These are phyloP conservation scores for Lingula anatina DNA, from an alignment of 2,888 invertebrate genomes.

Conservation along the genomic window DNA sequence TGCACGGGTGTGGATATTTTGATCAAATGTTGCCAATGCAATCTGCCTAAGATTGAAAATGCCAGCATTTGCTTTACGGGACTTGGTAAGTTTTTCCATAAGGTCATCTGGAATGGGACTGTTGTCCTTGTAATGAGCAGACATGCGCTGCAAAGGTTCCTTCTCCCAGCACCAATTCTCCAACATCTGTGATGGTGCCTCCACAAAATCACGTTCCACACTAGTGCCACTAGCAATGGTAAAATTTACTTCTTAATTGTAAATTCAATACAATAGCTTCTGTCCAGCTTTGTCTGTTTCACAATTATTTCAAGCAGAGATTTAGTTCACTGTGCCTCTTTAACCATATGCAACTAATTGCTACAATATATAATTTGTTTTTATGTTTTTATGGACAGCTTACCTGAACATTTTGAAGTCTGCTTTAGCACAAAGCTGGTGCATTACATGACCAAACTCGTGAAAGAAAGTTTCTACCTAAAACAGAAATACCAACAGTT, in stretches of 20 bases:
- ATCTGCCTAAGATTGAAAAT: constrained; percentile 55
- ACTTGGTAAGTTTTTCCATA: constrained; percentile 50
- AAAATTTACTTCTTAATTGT: too few relatives aligned
- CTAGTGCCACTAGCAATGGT: constrained; percentile 46
- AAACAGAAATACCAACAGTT: too few relatives aligned
- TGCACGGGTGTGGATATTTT: constrained; percentile 49
- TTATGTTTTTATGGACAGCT: too few relatives aligned
- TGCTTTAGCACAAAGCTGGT: constrained; percentile 54
- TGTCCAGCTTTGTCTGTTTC: too few relatives aligned
- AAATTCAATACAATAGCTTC: too few relatives aligned
- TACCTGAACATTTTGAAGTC: constrained; percentile 53
- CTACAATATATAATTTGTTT: too few relatives aligned
- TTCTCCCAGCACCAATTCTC: constrained; percentile 58
- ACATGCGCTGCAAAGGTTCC: constrained; percentile 54
- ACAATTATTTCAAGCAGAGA: too few relatives aligned
- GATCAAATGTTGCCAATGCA: constrained; percentile 54
- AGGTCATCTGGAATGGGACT: constrained; percentile 51
- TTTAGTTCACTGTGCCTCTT: too few relatives aligned
- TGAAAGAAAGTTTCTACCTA: constrained; percentile 57
- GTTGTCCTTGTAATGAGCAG: constrained; percentile 51
- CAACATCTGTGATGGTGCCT: constrained; percentile 57
- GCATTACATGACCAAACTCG: constrained; percentile 59
- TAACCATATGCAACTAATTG: too few relatives aligned
- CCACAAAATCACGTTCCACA: constrained; percentile 57
- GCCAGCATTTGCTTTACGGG: constrained; percentile 54